These are phyloP conservation scores for Oryzias javanicus DNA, from an alignment of 2,113 vertebrate genomes.

Conservation along the genomic window DNA sequence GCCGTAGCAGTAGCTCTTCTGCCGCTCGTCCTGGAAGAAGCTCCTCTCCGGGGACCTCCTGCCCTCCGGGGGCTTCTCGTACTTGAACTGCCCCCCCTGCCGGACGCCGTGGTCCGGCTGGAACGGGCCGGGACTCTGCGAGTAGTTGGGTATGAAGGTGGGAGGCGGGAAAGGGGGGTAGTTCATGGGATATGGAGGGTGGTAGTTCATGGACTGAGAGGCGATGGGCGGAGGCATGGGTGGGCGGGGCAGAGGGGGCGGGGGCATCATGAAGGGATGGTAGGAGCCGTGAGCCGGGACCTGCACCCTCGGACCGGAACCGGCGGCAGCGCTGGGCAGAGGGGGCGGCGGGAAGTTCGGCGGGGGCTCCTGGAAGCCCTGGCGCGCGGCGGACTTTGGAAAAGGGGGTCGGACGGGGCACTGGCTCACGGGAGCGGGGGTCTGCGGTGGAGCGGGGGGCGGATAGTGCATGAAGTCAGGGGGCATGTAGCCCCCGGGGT, in stretches of 20 bases:
- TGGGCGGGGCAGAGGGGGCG: slow-evolving; percentile 73
- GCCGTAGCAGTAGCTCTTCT: slow-evolving; percentile 80
- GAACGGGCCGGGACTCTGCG: slow-evolving; percentile 73
- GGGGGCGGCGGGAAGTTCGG: slow-evolving; percentile 90
- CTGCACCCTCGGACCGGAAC: slow-evolving; percentile 63
- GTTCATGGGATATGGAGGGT: slow-evolving; percentile 81
- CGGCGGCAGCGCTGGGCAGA: slow-evolving; percentile 73
- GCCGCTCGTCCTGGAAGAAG: slow-evolving; percentile 83
- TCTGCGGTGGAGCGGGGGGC: slow-evolving; percentile 80
- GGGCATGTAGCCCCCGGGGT: slow-evolving; percentile 82
- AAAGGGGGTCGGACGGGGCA: slow-evolving; percentile 84
- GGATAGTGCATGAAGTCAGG: slow-evolving; percentile 90
- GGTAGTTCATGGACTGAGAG: slow-evolving; percentile 84
- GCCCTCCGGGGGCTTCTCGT: slow-evolving; percentile 78
- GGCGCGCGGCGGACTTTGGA: slow-evolving; percentile 81
- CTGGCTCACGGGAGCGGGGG: slow-evolving; percentile 77
- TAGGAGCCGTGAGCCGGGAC: slow-evolving; percentile 81
- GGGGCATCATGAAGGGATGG: slow-evolving; percentile 89
- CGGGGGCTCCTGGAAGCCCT: slow-evolving; percentile 85
- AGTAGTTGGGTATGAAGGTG: slow-evolving; percentile 78
- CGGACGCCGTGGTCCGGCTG: slow-evolving; percentile 76
- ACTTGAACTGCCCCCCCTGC: slow-evolving; percentile 80
- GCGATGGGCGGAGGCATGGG: slow-evolving; percentile 80
- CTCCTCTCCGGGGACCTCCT: slow-evolving; percentile 85
- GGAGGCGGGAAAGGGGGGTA: slow-evolving; percentile 83